Evolutionary conservation across 2,797 vertebrate species (phyloP), one percentile per base, ranked within the genome.

Genomic region (Rhinichthys osculus): DNA sequence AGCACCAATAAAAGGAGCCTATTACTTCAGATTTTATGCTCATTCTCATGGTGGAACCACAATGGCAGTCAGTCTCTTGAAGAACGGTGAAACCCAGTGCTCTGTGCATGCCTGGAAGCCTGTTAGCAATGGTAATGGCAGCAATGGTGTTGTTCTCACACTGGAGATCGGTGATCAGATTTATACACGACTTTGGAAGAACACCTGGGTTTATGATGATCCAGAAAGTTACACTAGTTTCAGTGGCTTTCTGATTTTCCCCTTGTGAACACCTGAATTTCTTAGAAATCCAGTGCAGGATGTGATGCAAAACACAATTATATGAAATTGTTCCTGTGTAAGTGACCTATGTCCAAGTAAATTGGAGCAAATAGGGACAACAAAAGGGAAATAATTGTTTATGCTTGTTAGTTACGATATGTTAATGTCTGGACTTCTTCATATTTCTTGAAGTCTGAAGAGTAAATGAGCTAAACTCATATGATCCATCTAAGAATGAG

Each of bases 241-340:
- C 2, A 16, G 57, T 44, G 89, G 87, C 14, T 90, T 90, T 72
- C 50, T 87, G 33, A 57, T 88, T 69, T 88, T 89, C 44, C 79
- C 78, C 33, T 54, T 89, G 62, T 87, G 27, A 87, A 80, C 5
- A 5, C n/a, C n/a, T 35, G 7, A 2, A 33, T 67, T 4, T 35
- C 33, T 9, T 52, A 38, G 33, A 66, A 66, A 52, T 52, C 47
- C 30, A 74, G 47, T 33, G 17, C 9, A 21, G 0, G 8, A 38
- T 23, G 19, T 19, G 50, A 11, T 42, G 5, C 11, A 23, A n/a
- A 14, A 70, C 19, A 70, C 19, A 70, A 13, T 5, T 40, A n/a
- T n/a, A 14, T 30, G 2, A 19, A 38, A 59, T n/a, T 77, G 7
- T 38, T 59, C 33, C 11, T n/a, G 35, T 78, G 0, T 5, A 59